A percentile compares a stretch with the other conserved stretches of the same genome.
Conservation (phyloP, 2,888 invertebrate genomes). For the Drosophila kuntzei region DNA sequence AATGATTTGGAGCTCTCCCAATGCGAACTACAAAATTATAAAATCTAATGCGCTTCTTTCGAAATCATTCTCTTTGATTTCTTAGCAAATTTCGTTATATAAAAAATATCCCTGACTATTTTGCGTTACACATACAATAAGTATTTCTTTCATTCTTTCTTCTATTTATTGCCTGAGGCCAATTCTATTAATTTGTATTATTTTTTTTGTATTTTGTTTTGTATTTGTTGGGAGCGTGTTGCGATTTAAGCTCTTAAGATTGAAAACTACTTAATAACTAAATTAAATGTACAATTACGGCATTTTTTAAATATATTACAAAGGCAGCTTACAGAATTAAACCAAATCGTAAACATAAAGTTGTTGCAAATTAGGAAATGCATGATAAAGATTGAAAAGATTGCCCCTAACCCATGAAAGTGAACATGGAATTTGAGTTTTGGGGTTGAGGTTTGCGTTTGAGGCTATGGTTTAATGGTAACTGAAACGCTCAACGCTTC, state of each 20-base stretch:
- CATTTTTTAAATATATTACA: conserved; percentile 72
- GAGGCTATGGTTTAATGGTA: conserved; percentile 9
- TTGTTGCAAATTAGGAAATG: conserved; percentile 62
- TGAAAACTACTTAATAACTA: conserved; percentile 57
- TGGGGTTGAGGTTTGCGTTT: conserved; percentile 10
- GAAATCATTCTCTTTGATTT: conserved; percentile 46
- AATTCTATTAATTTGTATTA: conserved; percentile 48
- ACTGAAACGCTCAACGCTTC: conserved; percentile 62
- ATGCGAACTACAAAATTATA: conserved; percentile 63
- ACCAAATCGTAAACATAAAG: conserved; percentile 24
- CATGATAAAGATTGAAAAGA: conserved; percentile 34
- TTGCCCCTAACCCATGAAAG: conserved; percentile 53
- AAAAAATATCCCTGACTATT: conserved; percentile 82
- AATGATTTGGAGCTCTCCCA: conserved; percentile 23
- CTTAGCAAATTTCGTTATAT: conserved; percentile 68
- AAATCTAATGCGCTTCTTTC: conserved; percentile 47
- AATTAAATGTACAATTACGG: conserved; percentile 63
- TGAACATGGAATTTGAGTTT: conserved; percentile 39
- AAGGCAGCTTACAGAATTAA: conserved; percentile 68
- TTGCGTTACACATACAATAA: conserved; percentile 41
- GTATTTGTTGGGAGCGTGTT: conserved; percentile 55
- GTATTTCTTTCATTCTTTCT: conserved; percentile 29
- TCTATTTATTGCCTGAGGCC: conserved; percentile 67
- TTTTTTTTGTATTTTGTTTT: conserved; percentile 26
- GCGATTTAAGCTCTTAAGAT: conserved; percentile 72